phyloP scores from a whole-genome alignment of 2,113 vertebrate genomes.

The Oreochromis aureus region DNA sequence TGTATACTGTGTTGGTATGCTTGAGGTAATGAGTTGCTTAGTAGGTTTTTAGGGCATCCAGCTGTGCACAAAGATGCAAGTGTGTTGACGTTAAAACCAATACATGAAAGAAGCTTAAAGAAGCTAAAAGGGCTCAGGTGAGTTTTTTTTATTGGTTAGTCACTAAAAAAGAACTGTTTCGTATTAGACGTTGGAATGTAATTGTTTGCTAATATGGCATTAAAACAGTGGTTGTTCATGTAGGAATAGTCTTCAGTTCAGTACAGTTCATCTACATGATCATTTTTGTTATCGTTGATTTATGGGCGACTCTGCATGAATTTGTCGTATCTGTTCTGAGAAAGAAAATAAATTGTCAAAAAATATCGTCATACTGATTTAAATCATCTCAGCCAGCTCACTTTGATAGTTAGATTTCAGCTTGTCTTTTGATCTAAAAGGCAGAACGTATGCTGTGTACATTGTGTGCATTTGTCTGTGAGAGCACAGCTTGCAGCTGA shows the following conservation, averaged over 20 bases:
- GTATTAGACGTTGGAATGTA: neutral
- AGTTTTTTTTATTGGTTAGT: neutral
- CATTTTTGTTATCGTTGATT: neutral
- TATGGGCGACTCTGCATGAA: neutral
- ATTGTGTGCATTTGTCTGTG: neutral
- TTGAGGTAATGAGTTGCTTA: neutral
- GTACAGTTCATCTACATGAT: neutral
- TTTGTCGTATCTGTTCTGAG: neutral
- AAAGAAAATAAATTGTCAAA: neutral
- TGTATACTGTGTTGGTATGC: neutral
- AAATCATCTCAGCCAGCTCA: neutral
- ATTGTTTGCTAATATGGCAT: neutral
- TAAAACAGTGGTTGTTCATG: neutral
- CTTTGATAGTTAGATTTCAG: neutral
- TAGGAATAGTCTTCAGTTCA: neutral
- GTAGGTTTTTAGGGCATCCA: neutral
- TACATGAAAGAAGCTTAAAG: neutral
- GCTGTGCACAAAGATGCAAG: neutral
- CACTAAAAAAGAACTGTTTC: neutral
- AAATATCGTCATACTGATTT: neutral
- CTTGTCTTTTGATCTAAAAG: neutral
- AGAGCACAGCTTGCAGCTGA: constrained; percentile 23
- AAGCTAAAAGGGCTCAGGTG: neutral
- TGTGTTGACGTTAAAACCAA: neutral
- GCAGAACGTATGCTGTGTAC: neutral